phyloP scores from a whole-genome alignment of 2,888 invertebrate species.

The Erynnis tages region DNA sequence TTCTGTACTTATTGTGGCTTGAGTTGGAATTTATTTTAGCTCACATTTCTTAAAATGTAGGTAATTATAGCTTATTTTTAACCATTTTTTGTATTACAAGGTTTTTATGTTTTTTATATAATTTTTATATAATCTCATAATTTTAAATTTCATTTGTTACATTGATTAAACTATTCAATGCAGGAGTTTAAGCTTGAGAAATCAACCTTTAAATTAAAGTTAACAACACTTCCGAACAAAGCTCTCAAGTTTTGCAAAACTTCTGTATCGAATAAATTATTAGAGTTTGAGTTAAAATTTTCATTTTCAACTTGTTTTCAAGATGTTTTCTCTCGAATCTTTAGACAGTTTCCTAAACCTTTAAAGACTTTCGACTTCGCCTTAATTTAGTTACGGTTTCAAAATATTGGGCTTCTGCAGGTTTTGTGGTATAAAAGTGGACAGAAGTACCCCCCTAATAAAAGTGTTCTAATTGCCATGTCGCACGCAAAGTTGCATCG shows the following conservation, averaged over 20 bases:
- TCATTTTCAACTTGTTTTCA: background rate
- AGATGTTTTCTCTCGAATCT: background rate
- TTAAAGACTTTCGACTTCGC: background rate
- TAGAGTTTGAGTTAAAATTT: background rate
- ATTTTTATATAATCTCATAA: background rate
- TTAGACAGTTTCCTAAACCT: background rate
- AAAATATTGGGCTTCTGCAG: background rate
- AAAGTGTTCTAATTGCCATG: too few species aligned
- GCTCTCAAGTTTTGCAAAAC: background rate
- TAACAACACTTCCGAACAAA: background rate
- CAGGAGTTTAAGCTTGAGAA: background rate
- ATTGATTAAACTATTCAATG: background rate
- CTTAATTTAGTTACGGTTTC: background rate
- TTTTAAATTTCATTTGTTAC: too few species aligned
- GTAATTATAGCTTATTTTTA: background rate
- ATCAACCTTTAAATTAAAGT: background rate
- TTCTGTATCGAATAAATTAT: conserved; percentile 7
- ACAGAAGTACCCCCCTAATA: too few species aligned
- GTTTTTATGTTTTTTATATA: too few species aligned
- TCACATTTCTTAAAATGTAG: background rate
- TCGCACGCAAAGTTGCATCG: too few species aligned
- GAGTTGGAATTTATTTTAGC: background rate
- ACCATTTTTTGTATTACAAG: too few species aligned
- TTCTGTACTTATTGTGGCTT: background rate
- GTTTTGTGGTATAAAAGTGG: too few species aligned